Conservation (phyloP, 2,797 vertebrate genomes). For the Lithobates pipiens region DNA sequence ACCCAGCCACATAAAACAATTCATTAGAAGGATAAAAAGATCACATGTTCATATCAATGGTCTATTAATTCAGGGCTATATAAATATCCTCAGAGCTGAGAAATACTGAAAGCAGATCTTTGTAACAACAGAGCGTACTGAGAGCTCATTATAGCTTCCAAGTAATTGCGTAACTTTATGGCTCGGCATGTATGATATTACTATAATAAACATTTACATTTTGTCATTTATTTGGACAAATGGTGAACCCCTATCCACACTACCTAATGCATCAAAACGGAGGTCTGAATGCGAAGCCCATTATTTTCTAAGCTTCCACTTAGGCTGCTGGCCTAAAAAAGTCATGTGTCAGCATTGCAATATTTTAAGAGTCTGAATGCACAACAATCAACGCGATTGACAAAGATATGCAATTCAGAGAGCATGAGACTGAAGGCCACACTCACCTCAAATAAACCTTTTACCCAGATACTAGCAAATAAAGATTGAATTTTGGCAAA, state of each 20-base stretch:
- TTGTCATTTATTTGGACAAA: background rate
- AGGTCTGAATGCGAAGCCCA: no score
- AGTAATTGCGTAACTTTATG: constrained; percentile 12
- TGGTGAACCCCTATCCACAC: background rate
- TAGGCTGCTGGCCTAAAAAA: no score
- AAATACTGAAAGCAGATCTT: constrained; percentile 16
- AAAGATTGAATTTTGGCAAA: no score
- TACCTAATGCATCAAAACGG: no score
- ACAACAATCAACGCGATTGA: no score
- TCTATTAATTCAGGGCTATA: constrained; percentile 13
- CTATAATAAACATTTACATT: background rate
- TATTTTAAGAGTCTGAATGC: no score
- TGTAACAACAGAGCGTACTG: constrained; percentile 18
- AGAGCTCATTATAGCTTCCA: background rate
- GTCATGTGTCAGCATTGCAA: no score
- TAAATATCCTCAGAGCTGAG: constrained; percentile 18
- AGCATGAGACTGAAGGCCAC: no score
- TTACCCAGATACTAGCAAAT: no score
- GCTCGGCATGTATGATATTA: background rate
- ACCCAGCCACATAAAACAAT: constrained; percentile 21
- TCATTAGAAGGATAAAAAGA: constrained; percentile 5
- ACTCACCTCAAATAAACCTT: no score
- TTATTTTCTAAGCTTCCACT: no score
- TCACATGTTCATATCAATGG: constrained; percentile 10
- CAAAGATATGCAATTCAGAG: no score